Evolutionary conservation across 2,113 vertebrate genomes (phyloP), one percentile per base, ranked within the genome.

Genomic region (Alligator sinensis): DNA sequence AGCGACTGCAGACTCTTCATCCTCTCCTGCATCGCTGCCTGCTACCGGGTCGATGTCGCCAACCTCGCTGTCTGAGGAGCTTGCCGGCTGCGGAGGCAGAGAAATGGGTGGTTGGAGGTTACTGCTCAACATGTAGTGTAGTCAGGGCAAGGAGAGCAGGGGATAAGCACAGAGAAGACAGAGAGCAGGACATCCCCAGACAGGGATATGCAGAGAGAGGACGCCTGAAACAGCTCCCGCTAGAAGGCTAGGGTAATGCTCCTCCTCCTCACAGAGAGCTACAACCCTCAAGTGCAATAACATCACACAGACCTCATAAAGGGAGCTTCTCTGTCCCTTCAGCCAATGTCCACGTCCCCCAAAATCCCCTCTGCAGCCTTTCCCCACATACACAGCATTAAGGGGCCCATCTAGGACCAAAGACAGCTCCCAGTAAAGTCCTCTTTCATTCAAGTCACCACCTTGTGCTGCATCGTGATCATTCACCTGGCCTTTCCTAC

Each of bases 11-110:
- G 92, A 82, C 47, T 95, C 94, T 28, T 98, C 98, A 0, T 98
- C 98, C 0, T 98, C 98, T 0, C 96, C 98, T 0, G 77, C 96
- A 3, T 98, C 98, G 1, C 98, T 98, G 2, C 98, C 98, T 0
- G 97, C 98, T 9, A 96, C 97, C 0, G 97, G 98, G 74, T 99
- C 98, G 0, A 98, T 98, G 62, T 98, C 98, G 0, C 98, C 96
- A 4, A 96, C 97, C 13, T 99, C 99, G 0, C 99, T 99, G 96
- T 99, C 99, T 0, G 99, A 99, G 27, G 99, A 99, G 95, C 99
- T 99, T 0, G 97, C 98, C 0, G 99, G 98, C 99, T 98, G 22
- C 27, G 54, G 74, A 61, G 28, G 30, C 0, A 0, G 59, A 91
- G 61, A 68, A 1, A 1, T 82, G 60, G 62, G n/a, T 0, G 0